phyloP scores from a whole-genome alignment of 2,888 invertebrate species.

The Coenonympha arcania region DNA sequence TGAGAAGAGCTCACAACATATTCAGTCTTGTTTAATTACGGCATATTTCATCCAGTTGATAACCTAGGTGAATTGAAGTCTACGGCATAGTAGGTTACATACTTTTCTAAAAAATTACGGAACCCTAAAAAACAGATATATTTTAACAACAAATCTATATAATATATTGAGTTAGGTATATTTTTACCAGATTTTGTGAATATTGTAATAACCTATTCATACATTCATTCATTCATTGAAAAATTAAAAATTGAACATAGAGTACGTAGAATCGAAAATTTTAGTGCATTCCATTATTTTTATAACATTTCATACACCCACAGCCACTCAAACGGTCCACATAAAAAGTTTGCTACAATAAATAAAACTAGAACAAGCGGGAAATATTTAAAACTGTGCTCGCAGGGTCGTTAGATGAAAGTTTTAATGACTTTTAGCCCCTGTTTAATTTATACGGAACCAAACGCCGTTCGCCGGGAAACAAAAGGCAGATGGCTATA shows the following conservation, averaged over 20 bases:
- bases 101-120: too few relatives aligned
- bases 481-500: constrained; percentile 32
- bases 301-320: background rate
- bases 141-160: too few relatives aligned
- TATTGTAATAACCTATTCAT: too few relatives aligned
- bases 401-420: constrained; percentile 15
- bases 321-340: background rate
- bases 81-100: too few relatives aligned
- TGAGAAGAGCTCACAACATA: too few relatives aligned
- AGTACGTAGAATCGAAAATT: background rate
- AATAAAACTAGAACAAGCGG: constrained; percentile 16
- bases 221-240: background rate
- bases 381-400: constrained; percentile 19
- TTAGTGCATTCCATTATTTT: background rate
- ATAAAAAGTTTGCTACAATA: constrained; percentile 11
- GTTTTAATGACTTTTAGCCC: constrained; percentile 20
- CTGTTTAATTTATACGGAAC: constrained; percentile 20
- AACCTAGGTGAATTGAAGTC: too few relatives aligned
- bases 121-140: too few relatives aligned
- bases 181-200: too few relatives aligned
- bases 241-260: background rate
- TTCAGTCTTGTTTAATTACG: too few relatives aligned
- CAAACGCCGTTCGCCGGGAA: constrained; percentile 26
- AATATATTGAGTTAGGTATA: too few relatives aligned
- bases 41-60: too few relatives aligned